A percentile compares a stretch with the other conserved stretches of the same genome.
Evolutionary conservation across 2,113 vertebrate species (phyloP).

Genomic region (Gavia stellata): DNA sequence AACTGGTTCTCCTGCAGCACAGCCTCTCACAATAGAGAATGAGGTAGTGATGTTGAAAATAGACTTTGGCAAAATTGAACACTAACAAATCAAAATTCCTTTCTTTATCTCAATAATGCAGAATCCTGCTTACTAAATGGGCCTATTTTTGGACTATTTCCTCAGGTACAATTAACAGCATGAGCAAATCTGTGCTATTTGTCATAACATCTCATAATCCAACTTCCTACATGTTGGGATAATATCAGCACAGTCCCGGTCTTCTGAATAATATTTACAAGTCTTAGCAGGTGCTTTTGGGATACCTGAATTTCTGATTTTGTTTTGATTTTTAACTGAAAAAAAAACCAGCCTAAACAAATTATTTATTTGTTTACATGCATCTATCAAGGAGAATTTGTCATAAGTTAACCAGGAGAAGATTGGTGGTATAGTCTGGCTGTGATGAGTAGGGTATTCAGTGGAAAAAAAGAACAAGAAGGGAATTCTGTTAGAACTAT

Average conservation of each 20-base stretch:
- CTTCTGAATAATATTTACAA: background rate
- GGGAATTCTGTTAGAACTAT: background rate
- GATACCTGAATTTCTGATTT: background rate
- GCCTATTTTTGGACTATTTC: background rate
- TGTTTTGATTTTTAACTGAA: background rate
- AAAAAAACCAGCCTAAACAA: background rate
- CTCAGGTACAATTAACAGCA: background rate
- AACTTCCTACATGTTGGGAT: background rate
- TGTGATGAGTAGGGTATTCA: background rate
- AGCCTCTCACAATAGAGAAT: rapidly evolving
- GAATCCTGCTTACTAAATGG: background rate
- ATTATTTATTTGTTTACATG: background rate
- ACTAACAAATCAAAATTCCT: background rate
- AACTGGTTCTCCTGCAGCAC: background rate
- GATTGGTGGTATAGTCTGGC: background rate
- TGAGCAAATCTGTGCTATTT: background rate
- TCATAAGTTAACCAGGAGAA: background rate
- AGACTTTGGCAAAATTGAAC: background rate
- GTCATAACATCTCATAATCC: background rate
- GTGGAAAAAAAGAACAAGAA: background rate
- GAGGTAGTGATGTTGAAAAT: background rate
- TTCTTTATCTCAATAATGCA: background rate
- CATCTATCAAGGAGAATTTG: background rate
- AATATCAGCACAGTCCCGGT: background rate
- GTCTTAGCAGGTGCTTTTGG: background rate